Percentiles rank a stretch among this genome's conserved stretches.
Conservation (phyloP, 2,113 vertebrate genomes). For the Zosterops hypoxanthus region DNA sequence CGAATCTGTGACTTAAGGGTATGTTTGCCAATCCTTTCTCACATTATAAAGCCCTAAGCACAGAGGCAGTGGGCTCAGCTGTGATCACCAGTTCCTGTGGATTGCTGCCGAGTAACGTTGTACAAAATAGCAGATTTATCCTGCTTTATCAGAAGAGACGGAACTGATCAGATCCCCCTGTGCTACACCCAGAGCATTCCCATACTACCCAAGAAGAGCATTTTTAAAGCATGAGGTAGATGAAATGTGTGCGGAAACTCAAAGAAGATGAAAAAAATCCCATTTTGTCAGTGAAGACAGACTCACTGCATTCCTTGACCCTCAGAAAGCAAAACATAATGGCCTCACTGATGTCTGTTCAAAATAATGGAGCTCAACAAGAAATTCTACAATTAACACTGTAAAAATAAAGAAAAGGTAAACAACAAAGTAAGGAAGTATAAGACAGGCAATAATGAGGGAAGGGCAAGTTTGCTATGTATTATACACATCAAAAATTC, state of each 20-base stretch:
- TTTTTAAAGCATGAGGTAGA: accelerated
- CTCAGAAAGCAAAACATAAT: not conserved
- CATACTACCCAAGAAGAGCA: not conserved
- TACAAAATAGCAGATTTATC: not conserved
- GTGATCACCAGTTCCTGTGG: not conserved
- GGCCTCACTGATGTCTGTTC: not conserved
- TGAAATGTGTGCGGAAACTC: not conserved
- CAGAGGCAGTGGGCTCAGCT: not conserved
- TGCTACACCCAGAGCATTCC: not conserved
- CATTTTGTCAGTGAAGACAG: not conserved
- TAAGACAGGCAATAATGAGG: not conserved
- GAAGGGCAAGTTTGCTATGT: not conserved
- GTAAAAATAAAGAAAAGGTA: not conserved
- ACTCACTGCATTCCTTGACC: accelerated
- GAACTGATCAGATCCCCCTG: not conserved
- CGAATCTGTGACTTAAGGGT: not conserved
- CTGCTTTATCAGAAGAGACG: not conserved
- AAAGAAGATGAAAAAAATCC: not conserved
- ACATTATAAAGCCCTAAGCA: not conserved
- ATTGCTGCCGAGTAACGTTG: not conserved
- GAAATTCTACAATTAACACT: not conserved
- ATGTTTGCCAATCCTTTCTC: not conserved
- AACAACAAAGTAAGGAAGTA: not conserved
- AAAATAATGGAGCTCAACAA: not conserved
- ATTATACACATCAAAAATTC: not conserved